Evolutionary conservation across 1,140 invertebrate species (phyloP).

Genomic region (Apis dorsata): DNA sequence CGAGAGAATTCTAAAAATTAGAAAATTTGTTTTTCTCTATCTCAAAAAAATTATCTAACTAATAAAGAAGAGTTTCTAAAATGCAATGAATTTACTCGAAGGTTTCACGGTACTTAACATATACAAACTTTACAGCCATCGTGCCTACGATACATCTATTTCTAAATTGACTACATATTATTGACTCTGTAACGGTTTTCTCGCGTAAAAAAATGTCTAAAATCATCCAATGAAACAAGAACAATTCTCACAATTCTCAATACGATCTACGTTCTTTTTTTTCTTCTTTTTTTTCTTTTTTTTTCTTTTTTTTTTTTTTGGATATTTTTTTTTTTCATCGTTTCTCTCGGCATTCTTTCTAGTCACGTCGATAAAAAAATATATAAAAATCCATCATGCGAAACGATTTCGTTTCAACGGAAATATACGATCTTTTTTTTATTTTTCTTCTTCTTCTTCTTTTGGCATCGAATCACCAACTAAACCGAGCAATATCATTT

Average conservation of each 20-base stretch:
- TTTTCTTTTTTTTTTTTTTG: too few relatives aligned
- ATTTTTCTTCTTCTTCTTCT: neutral
- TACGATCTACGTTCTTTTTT: neutral
- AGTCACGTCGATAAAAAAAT: slow-evolving; percentile 23
- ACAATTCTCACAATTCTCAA: neutral
- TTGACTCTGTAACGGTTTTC: slow-evolving; percentile 34
- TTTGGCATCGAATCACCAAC: neutral
- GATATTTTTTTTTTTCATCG: too few relatives aligned
- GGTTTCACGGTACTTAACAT: slow-evolving; percentile 37
- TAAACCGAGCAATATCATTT: neutral
- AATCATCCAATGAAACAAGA: slow-evolving; percentile 7
- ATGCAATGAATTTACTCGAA: neutral
- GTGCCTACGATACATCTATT: slow-evolving; percentile 30
- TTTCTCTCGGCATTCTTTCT: neutral
- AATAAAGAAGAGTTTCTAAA: too few relatives aligned
- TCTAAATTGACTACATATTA: slow-evolving; percentile 57
- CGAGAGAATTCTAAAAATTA: neutral
- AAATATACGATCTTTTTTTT: neutral
- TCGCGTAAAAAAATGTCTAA: slow-evolving; percentile 24
- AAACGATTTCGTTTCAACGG: neutral
- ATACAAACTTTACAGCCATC: slow-evolving; percentile 30
- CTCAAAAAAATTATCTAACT: neutral
- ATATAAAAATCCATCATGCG: slow-evolving; percentile 21
- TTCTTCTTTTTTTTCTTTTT: neutral
- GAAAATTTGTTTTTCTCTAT: neutral